Evolutionary conservation across 2,888 invertebrate species (phyloP), one percentile per base, ranked within the genome.

Genomic region (Ornithoptera alexandrae): DNA sequence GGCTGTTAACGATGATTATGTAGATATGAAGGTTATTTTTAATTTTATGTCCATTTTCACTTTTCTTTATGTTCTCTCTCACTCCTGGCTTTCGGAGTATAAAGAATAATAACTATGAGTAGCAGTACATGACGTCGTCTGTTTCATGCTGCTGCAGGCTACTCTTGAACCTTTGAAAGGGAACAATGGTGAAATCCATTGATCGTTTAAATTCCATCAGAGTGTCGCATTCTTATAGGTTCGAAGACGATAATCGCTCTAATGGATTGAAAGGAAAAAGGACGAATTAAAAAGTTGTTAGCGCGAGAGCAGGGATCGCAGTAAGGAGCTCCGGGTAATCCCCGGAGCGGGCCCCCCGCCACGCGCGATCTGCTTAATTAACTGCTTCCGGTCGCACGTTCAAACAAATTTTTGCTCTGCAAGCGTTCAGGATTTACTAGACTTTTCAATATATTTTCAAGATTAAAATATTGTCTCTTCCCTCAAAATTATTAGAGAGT

Each of bases 281-380:
- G 69, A 59, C 62, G 72, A 74, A 71, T 75, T 78, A 76, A 76
- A 82, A 82, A 77, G 75, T 81, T 77, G 72, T 78, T 79, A 81
- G 74, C 73, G 74, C 62, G 76, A 76, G 78, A 78, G 76, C 75
- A 68, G 69, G 72, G 73, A 72, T 74, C 72, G 72, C 60, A 59
- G 73, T 72, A 72, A 76, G 74, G 71, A 76, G 76, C 76, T 76
- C 73, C 65, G 71, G 74, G 69, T 82, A 82, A 81, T 81, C 81
- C 79, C 66, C 72, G 68, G 70, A 69, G 67, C 71, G 72, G 72
- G 72, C 74, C 76, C 77, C 73, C 73, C 75, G 76, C 77, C 84
- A 83, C 82, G 84, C 67, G 67, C 72, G 67, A 74, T 80, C 77
- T 78, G 79, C 82, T 81, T 83, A 82, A 84, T 82, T 80, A 83